phyloP scores from a whole-genome alignment of 1,140 invertebrate genomes.

The Drosophila sucinea region DNA sequence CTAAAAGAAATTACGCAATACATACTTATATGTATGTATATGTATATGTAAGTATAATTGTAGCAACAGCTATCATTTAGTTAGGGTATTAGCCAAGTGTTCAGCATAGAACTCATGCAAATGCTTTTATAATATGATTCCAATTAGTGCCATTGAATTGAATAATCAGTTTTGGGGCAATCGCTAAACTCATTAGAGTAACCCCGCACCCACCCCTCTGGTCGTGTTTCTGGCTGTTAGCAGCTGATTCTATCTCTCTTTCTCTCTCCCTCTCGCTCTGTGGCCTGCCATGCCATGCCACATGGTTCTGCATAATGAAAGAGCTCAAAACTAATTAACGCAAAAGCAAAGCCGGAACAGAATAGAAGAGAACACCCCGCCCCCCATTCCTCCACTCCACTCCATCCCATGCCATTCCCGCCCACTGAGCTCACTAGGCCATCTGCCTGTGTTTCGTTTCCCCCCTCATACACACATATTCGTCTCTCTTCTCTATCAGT shows the following conservation, averaged over 20 bases:
- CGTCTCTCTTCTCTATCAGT: slow-evolving; percentile 9
- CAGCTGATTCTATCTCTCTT: neutral
- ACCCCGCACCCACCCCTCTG: neutral
- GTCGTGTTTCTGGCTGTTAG: neutral
- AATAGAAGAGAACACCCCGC: slow-evolving; percentile 29
- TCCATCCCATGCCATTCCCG: neutral
- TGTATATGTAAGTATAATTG: no score
- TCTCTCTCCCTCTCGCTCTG: neutral
- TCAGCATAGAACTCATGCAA: neutral
- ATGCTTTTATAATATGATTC: slow-evolving; percentile 2
- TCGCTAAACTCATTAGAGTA: slow-evolving; percentile 4
- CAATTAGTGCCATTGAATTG: slow-evolving; percentile 3
- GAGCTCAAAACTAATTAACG: slow-evolving; percentile 77
- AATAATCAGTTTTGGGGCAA: neutral
- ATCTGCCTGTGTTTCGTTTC: neutral
- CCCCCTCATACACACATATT: neutral
- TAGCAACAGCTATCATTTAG: neutral
- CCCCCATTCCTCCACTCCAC: neutral
- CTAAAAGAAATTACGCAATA: no score
- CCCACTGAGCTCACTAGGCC: slow-evolving; percentile 13
- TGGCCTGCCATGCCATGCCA: slow-evolving; percentile 4
- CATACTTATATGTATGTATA: no score
- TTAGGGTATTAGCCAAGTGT: neutral
- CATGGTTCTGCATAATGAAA: slow-evolving; percentile 72
- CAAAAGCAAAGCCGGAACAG: slow-evolving; percentile 69